Base-by-base conservation (phyloP, 2,888 invertebrate genomes). In the Aproaerema taeniolella region DNA sequence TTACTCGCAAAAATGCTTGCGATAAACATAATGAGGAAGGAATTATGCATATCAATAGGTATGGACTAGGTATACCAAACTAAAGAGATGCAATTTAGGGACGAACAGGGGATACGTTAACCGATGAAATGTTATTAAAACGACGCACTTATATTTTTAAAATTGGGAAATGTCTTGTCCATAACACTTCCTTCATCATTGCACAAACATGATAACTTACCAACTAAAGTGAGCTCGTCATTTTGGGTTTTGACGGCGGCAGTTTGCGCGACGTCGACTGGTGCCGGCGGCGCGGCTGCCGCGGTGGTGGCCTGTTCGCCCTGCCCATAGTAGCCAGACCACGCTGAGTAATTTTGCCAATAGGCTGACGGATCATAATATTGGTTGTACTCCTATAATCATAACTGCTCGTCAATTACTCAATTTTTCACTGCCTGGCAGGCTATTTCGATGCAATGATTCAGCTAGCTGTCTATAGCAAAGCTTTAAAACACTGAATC, bases 261-360 rank as follows among this genome's bases (percentile, higher is more conserved):
- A 26, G 70, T 53, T 29, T 68, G 67, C 30, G 68, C 55, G 11
- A 86, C 69, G 29, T 79, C 85, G 9, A 55, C 61, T 13, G 61
- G 45, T 13, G 38, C 47, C 15, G 50, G 55, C 34, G 50, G 49
- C 13, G 72, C 76, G 5, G 58, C 53, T n/a, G 53, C 57, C 2
- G 80, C 74, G 32, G 76, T 87, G 32, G 82, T 88, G 31, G 62
- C 64, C 61, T 89, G 89, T 45, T 91, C 91, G 53, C 91, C 90
- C 72, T 91, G 91, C 57, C 91, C 91, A 60, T 92, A 92, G 73
- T 92, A 92, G 11, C 91, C 91, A 64, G 92, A 89, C 95, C 95
- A 95, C 42, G 90, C 89, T 53, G 92, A 92, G 69, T 95, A 95
- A 70, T 94, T 94, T 68, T 94, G 94, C 95, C 95, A 95, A 74